Base-by-base conservation (phyloP, 1,140 invertebrate species). In the Bombyx mori region DNA sequence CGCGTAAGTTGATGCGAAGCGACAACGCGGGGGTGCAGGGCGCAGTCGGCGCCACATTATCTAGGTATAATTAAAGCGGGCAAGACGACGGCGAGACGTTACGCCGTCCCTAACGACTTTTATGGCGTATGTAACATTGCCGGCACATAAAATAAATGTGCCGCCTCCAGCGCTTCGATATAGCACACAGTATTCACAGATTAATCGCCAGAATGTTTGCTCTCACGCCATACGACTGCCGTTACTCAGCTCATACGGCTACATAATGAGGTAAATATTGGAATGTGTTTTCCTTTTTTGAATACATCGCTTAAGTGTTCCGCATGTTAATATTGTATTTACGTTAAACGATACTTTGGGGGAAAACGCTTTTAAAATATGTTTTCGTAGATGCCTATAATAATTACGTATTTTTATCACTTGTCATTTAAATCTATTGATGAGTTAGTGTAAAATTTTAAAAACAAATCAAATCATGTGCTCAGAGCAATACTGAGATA, bases 131-230 rank as follows among this genome's bases (percentile, higher is more conserved):
- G 82, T 83, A 82, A 83, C 83, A 85, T 86, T 82, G 79, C 79
- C 77, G 79, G 80, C 71, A 82, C 81, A 84, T 86, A 84, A 86
- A 83, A 84, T 82, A 82, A 86, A 86, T 84, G 83, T 86, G 83
- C 80, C 80, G 83, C 76, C 79, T 76, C 75, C 71, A 77, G 73
- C 70, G 67, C 71, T 71, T 63, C 76, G 71, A 79, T 81, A 79
- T 77, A 75, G 76, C 78, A 75, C 69, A 66, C 69, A 66, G 69
- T 75, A 73, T 75, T 82, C 65, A 66, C 70, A 81, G 75, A 86
- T 82, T 84, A 86, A 86, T 82, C 71, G 71, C 66, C 77, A 72
- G 80, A 83, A 84, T 84, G 81, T 84, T 86, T 80, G 66, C 82
- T 77, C 69, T 71, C 74, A 73, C 71, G 78, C 73, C 66, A 73